phyloP scores from a whole-genome alignment of 2,888 invertebrate genomes.

The Eudemis profundana region DNA sequence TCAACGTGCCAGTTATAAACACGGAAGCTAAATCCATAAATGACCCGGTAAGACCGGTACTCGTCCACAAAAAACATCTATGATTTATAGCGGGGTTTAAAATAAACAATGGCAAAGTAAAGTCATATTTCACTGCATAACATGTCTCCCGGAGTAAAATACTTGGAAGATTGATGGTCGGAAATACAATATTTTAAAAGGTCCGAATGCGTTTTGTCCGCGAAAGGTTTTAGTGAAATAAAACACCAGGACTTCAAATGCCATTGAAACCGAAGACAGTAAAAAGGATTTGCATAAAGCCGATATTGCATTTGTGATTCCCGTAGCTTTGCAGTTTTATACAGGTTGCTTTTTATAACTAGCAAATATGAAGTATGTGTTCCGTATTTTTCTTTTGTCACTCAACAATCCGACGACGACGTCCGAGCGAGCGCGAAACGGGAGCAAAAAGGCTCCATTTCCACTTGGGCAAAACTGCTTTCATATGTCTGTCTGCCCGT shows the following conservation, averaged over 20 bases:
- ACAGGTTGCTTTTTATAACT: too few relatives aligned
- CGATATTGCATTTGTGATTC: too few relatives aligned
- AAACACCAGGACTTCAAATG: not conserved
- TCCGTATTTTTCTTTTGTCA: too few relatives aligned
- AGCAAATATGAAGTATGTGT: too few relatives aligned
- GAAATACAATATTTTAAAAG: constrained; percentile 27
- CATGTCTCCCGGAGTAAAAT: constrained; percentile 20
- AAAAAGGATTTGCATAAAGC: not conserved
- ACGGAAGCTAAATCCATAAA: not conserved
- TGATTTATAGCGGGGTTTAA: constrained; percentile 36
- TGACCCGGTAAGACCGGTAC: not conserved
- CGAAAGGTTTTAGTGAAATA: constrained; percentile 9
- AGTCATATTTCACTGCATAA: constrained; percentile 33
- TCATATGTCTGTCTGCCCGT: too few relatives aligned
- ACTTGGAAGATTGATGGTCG: constrained; percentile 28
- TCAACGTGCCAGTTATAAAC: not conserved
- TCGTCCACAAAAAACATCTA: constrained; percentile 18
- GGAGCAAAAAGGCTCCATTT: too few relatives aligned
- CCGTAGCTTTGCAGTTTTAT: too few relatives aligned
- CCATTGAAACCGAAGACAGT: not conserved
- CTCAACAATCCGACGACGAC: too few relatives aligned
- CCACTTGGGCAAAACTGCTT: too few relatives aligned
- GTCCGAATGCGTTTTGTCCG: constrained; percentile 5
- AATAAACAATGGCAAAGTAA: constrained; percentile 26
- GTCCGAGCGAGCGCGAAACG: too few relatives aligned